A percentile compares a stretch with the other conserved stretches of the same genome.
These are phyloP conservation scores for Philereme transversata DNA, from an alignment of 2,888 invertebrate species.

Conservation along the genomic window DNA sequence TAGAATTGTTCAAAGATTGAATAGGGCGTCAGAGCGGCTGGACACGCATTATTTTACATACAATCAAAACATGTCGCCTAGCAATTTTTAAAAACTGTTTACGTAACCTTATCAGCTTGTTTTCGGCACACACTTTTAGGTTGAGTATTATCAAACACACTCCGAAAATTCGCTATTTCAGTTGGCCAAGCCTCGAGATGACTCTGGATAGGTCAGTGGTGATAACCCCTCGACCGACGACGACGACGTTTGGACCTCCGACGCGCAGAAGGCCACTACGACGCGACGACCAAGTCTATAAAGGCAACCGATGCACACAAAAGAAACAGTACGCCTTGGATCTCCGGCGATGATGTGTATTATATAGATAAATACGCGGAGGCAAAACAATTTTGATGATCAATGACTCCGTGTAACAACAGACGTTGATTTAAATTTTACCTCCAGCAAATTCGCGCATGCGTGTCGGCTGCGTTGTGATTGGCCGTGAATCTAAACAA, in stretches of 20 bases:
- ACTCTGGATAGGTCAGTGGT: slow-evolving; percentile 56
- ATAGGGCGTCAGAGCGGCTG: not conserved
- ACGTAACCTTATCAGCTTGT: not conserved
- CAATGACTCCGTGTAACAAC: slow-evolving; percentile 49
- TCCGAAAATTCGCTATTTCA: slow-evolving; percentile 52
- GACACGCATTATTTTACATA: not conserved
- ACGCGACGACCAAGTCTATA: slow-evolving; percentile 73
- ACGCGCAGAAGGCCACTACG: slow-evolving; percentile 62
- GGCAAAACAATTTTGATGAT: slow-evolving; percentile 58
- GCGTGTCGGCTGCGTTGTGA: slow-evolving; percentile 68
- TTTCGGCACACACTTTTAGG: not conserved
- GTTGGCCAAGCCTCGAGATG: slow-evolving; percentile 53
- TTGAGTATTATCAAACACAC: not conserved
- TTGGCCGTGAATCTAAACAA: slow-evolving; percentile 66
- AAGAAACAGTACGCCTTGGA: slow-evolving; percentile 74
- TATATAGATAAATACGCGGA: slow-evolving; percentile 50
- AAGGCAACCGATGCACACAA: slow-evolving; percentile 68
- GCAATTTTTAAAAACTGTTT: not conserved
- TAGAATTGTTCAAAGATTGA: not conserved
- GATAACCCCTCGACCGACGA: slow-evolving; percentile 65
- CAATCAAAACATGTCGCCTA: not conserved
- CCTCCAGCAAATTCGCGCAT: slow-evolving; percentile 68
- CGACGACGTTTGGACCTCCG: slow-evolving; percentile 57
- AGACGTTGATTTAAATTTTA: slow-evolving; percentile 55
- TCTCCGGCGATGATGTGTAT: slow-evolving; percentile 74